Base-by-base conservation (phyloP, 2,113 vertebrate species). In the Toxotes jaculatrix region DNA sequence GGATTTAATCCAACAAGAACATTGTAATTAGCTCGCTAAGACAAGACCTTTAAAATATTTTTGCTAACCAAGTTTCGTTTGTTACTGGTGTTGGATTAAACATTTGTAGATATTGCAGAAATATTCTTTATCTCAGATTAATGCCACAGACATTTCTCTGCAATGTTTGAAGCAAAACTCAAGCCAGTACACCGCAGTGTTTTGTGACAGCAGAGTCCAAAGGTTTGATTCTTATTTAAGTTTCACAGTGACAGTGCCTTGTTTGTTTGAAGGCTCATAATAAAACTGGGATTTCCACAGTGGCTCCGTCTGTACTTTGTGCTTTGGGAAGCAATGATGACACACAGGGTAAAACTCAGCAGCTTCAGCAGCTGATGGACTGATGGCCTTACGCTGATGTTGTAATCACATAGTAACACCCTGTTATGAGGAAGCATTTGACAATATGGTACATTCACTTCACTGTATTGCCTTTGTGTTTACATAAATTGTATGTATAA, bases 1-100 rank as follows among this genome's bases (percentile, higher is more conserved):
- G 16, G 13, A 55, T 70, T 66, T 63, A 73, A 66, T 75, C 53
- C 31, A 79, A 51, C n/a, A 73, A 74, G 49, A 80, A 87, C 69
- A 36, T 47, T 87, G 40, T 65, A 73, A 82, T 75, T 72, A 71
- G 14, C 7, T 42, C 59, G 23, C 27, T 45, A 21, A 59, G 23
- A 75, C 27, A 65, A 47, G 36, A 66, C 53, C 59, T 73, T 77
- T 27, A 74, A 64, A 64, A 51, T 59, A 69, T 64, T 73, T 62
- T 53, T 73, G 47, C 63, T n/a, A 8, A 57, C 59, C 32, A 57
- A 40, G 32, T 47, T 55, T 59, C 14, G 57, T 43, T n/a, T 69
- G 45, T 19, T 21, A 49, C 13, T 51, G 34, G 21, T n/a, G 38
- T 21, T 40, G 38, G 47, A 47, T 63, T 55, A 36, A 56, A 56